phyloP scores from a whole-genome alignment of 2,888 invertebrate genomes.

The Eumerus sabulonum region DNA sequence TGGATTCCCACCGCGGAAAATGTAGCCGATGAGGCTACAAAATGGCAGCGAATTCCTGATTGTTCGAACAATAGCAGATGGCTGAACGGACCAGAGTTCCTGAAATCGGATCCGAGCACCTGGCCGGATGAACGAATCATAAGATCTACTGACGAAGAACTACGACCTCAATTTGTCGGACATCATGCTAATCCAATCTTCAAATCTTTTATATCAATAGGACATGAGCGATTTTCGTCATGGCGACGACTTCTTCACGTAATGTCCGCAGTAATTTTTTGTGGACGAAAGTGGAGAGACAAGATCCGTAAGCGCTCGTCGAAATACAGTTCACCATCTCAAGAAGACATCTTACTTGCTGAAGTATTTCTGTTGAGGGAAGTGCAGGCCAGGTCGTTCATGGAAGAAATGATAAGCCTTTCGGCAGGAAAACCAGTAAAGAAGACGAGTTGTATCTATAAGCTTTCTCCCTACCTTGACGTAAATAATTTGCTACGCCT shows the following conservation, averaged over 20 bases:
- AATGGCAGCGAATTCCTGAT: no score
- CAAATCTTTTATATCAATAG: conserved; percentile 9
- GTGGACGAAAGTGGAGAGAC: conserved; percentile 8
- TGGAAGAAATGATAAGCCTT: conserved; percentile 6
- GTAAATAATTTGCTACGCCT: not conserved
- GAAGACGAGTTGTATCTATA: conserved; percentile 10
- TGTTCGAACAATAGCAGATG: no score
- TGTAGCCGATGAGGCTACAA: no score
- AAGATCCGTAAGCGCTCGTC: no score
- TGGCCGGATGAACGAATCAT: no score
- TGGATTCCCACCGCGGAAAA: no score
- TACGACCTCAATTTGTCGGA: no score
- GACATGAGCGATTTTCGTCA: conserved; percentile 19
- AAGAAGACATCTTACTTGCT: conserved; percentile 8
- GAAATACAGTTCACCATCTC: conserved; percentile 5
- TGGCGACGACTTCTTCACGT: conserved; percentile 10
- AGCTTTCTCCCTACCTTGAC: conserved; percentile 18
- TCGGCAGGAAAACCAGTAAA: not conserved
- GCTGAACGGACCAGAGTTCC: no score
- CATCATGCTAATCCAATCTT: not conserved
- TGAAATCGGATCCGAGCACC: no score
- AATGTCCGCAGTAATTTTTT: conserved; percentile 5
- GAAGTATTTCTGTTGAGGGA: conserved; percentile 9
- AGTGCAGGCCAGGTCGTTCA: not conserved
- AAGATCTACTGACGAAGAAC: no score